Percentiles rank a stretch among this genome's conserved stretches.
Evolutionary conservation across 2,113 vertebrate genomes (phyloP).

Genomic region (Chloebia gouldiae): DNA sequence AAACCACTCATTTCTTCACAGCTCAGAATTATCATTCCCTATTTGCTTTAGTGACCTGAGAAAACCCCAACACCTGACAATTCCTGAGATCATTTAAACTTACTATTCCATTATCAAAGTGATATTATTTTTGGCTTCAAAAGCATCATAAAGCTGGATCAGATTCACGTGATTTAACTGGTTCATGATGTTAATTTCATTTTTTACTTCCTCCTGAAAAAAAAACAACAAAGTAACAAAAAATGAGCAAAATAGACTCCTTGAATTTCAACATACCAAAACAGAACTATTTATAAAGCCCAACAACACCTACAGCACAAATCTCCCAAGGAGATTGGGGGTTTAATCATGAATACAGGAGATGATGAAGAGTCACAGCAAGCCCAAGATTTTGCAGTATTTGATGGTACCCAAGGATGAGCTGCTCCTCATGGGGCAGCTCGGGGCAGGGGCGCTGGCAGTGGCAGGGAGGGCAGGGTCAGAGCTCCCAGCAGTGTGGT

Average conservation of each 20-base stretch:
- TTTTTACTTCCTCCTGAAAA: conserved; percentile 87
- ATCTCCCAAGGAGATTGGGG: not conserved
- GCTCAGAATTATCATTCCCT: not conserved
- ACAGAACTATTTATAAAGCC: not conserved
- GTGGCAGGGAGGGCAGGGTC: not conserved
- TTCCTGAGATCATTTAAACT: conserved; percentile 44
- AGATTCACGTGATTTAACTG: conserved; percentile 86
- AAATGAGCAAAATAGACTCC: not conserved
- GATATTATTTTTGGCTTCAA: conserved; percentile 82
- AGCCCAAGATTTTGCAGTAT: not conserved
- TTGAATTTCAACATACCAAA: not conserved
- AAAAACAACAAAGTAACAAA: not conserved
- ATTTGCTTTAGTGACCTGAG: not conserved
- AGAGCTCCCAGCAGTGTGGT: not conserved
- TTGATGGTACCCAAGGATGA: too few relatives aligned
- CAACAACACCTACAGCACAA: not conserved
- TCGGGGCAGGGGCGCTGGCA: too few relatives aligned
- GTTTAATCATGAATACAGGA: not conserved
- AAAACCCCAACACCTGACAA: not conserved
- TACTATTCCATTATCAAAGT: conserved; percentile 90
- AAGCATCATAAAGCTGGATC: conserved; percentile 91
- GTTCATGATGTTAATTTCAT: conserved; percentile 90
- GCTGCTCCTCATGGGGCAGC: rapidly evolving
- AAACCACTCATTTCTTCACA: not conserved
- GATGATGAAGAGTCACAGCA: not conserved